A percentile compares a stretch with the other conserved stretches of the same genome.
Evolutionary conservation across 2,888 invertebrate genomes (phyloP).

Genomic region (Hetaerina titia): DNA sequence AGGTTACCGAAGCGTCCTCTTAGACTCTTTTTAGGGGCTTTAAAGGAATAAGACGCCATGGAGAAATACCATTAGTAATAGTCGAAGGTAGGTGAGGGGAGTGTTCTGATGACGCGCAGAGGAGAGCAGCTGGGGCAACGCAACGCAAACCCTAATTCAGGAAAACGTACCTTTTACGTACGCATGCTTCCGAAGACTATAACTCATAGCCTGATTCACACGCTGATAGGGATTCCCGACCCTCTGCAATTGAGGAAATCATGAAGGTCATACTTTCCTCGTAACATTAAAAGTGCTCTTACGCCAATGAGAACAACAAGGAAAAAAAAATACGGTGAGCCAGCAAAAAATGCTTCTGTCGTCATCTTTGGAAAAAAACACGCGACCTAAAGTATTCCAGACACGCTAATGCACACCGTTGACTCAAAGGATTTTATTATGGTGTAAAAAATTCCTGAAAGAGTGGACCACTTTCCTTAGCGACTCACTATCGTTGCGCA

Average conservation of each 20-base stretch:
- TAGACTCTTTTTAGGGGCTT: too few relatives aligned
- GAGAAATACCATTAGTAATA: too few relatives aligned
- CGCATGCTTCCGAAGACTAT: too few relatives aligned
- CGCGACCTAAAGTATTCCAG: not conserved
- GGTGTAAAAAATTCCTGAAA: not conserved
- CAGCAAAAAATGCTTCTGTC: not conserved
- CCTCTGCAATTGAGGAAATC: not conserved
- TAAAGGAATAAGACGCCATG: too few relatives aligned
- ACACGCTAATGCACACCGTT: not conserved
- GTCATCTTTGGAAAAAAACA: not conserved
- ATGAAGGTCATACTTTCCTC: not conserved
- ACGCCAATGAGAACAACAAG: not conserved
- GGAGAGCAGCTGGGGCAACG: too few relatives aligned
- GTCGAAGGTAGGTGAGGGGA: too few relatives aligned
- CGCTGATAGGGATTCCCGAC: too few relatives aligned
- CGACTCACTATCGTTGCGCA: not conserved
- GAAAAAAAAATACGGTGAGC: not conserved
- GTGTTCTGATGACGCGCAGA: too few relatives aligned
- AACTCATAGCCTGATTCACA: too few relatives aligned
- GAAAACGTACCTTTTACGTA: too few relatives aligned
- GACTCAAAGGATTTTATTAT: not conserved
- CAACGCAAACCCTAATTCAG: too few relatives aligned
- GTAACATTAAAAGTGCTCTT: not conserved
- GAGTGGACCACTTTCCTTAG: not conserved
- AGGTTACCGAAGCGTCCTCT: too few relatives aligned